Conservation (phyloP, 2,113 vertebrate species). For the Calonectris borealis region DNA sequence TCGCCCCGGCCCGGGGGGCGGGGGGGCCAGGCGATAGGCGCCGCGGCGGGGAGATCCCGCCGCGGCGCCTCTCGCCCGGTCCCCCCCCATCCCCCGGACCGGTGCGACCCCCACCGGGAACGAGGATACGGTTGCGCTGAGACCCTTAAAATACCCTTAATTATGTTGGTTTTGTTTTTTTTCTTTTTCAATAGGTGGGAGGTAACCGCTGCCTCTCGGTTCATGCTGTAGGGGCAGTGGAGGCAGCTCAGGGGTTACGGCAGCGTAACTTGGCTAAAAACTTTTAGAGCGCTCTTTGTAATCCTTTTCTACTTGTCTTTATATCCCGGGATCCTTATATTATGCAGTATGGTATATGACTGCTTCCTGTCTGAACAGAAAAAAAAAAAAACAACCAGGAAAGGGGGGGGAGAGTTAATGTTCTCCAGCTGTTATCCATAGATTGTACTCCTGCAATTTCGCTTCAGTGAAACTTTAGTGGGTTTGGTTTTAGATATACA, state of each 20-base stretch:
- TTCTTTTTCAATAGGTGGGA: not conserved
- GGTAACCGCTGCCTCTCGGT: not conserved
- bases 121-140: not conserved
- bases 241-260: not conserved
- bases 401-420: constrained; percentile 73
- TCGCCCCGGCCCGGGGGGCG: too few species aligned
- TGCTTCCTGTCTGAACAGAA: constrained; percentile 80
- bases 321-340: constrained; percentile 36
- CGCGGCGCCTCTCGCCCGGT: not conserved
- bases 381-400: constrained; percentile 67
- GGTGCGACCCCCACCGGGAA: too few species aligned
- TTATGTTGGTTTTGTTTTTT: not conserved
- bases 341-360: constrained; percentile 65
- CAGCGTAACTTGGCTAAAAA: not conserved
- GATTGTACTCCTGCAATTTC: constrained; percentile 76
- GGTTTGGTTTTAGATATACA: constrained; percentile 66
- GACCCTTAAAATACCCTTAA: not conserved
- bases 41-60: too few species aligned
- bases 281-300: not conserved
- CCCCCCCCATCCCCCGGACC: not conserved
- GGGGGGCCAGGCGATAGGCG: too few species aligned
- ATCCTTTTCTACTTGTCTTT: constrained; percentile 48
- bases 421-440: constrained; percentile 80
- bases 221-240: not conserved
- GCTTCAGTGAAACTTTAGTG: constrained; percentile 63